These are phyloP conservation scores for Murina feae DNA, from an alignment of 2,113 vertebrate species.

Conservation along the genomic window DNA sequence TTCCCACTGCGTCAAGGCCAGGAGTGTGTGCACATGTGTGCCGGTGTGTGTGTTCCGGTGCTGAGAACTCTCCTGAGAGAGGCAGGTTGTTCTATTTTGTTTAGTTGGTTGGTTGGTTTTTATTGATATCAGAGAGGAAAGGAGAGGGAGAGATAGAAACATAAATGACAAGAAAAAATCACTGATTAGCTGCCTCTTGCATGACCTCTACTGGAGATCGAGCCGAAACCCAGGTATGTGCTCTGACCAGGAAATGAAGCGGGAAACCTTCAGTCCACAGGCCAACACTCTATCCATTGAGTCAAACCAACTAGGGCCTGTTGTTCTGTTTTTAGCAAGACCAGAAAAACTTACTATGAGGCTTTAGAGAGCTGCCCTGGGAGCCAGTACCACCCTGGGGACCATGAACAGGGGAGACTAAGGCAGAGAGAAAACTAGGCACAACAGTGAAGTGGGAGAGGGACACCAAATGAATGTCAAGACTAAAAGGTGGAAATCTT, in stretches of 20 bases:
- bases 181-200: background rate
- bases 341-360: background rate
- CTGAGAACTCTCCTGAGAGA: background rate
- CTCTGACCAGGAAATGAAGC: background rate
- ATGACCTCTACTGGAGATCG: background rate
- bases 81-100: background rate
- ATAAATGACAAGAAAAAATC: background rate
- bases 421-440: background rate
- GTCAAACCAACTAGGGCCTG: background rate
- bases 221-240: background rate
- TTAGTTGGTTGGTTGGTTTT: too few species aligned
- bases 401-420: background rate
- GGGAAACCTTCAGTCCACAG: background rate
- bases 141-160: background rate
- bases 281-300: background rate
- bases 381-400: background rate
- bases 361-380: background rate
- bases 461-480: background rate
- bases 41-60: background rate
- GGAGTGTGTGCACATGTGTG: background rate
- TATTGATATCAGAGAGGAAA: background rate
- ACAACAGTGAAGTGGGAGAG: background rate
- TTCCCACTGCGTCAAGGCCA: background rate
- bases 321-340: background rate
- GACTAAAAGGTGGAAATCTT: background rate